Percentiles rank a stretch among this genome's conserved stretches.
Evolutionary conservation across 2,113 vertebrate genomes (phyloP).

Genomic region (Edolisoma coerulescens): DNA sequence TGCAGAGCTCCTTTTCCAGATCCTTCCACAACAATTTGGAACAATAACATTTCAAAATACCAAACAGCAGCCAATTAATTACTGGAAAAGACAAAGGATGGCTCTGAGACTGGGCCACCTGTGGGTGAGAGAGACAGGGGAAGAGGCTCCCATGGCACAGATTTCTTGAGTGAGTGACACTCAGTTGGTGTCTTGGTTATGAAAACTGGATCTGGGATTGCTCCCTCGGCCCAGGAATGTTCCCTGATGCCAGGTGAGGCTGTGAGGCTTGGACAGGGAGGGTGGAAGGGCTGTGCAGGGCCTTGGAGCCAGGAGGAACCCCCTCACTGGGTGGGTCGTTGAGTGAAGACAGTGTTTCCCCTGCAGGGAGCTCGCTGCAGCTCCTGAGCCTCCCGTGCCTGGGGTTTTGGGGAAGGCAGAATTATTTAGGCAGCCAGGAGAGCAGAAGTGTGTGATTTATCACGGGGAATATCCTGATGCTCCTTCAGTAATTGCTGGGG

Average conservation of each 20-base stretch:
- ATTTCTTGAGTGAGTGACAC: neutral
- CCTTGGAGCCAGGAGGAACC: neutral
- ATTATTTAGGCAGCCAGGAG: neutral
- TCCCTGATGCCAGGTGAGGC: no score
- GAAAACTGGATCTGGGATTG: neutral
- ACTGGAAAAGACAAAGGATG: neutral
- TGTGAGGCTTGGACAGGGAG: neutral
- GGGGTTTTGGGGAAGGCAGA: neutral
- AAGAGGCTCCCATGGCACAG: neutral
- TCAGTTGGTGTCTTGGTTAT: accelerated
- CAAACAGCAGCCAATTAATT: neutral
- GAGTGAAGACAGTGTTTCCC: neutral
- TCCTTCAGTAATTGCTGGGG: neutral
- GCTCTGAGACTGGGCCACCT: neutral
- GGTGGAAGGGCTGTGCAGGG: no score
- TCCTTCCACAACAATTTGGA: neutral
- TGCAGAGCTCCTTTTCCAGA: neutral
- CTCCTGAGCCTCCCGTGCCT: neutral
- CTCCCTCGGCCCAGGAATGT: neutral
- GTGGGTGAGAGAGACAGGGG: no score
- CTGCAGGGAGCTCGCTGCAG: neutral
- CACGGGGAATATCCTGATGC: neutral
- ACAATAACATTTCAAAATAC: neutral
- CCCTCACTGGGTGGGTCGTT: accelerated
- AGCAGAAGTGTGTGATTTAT: neutral